Evolutionary conservation across 2,113 vertebrate genomes (phyloP).

Genomic region (Neomonachus schauinslandi): DNA sequence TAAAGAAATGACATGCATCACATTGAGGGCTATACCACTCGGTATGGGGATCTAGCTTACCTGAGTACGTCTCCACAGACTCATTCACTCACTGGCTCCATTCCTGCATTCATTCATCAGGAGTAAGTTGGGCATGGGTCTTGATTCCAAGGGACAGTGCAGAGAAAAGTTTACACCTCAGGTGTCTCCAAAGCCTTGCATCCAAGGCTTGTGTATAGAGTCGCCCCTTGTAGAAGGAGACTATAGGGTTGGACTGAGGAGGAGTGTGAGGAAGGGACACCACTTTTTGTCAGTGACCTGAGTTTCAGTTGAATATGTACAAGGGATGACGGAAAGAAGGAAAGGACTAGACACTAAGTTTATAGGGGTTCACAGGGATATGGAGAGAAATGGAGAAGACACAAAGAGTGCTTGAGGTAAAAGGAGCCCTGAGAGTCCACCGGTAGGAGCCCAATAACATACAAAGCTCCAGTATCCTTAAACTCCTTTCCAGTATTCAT

Average conservation of each 20-base stretch:
- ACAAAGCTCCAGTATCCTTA: background rate
- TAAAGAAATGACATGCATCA: conserved; percentile 73
- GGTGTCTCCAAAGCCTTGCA: background rate
- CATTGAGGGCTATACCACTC: background rate
- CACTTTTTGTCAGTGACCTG: background rate
- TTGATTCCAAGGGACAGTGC: background rate
- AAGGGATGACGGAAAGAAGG: background rate
- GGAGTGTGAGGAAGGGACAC: background rate
- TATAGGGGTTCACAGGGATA: background rate
- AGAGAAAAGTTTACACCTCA: background rate
- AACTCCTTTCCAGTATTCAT: background rate
- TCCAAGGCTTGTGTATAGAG: background rate
- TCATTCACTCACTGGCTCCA: background rate
- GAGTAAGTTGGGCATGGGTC: background rate
- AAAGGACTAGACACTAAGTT: background rate
- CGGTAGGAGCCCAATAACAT: background rate
- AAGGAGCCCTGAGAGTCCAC: background rate
- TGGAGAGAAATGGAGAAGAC: background rate
- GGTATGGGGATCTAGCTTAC: background rate
- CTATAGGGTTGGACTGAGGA: background rate
- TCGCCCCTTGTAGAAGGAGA: background rate
- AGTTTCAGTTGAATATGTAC: background rate
- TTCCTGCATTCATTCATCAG: background rate
- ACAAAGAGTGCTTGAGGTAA: background rate
- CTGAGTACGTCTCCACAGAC: background rate